Evolutionary conservation across 2,113 vertebrate species (phyloP).

Genomic region (Coptodon bakossiorum): DNA sequence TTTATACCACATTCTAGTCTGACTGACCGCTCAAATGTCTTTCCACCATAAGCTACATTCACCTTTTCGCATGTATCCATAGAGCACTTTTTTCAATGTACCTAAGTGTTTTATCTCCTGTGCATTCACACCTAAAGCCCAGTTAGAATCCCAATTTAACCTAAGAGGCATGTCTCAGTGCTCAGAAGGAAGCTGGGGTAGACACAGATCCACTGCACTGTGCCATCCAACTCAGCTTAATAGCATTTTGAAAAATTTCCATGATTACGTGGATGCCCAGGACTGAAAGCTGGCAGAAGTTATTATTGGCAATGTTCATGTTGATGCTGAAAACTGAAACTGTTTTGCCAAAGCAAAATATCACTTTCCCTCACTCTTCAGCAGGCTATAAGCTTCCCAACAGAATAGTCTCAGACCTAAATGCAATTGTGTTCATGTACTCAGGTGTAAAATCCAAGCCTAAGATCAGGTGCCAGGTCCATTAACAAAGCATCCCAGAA

Average conservation of each 20-base stretch:
- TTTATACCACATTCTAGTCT: not conserved
- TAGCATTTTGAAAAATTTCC: not conserved
- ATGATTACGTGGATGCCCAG: not conserved
- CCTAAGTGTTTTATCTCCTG: not conserved
- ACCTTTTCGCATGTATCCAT: not conserved
- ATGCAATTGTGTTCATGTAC: slow-evolving; percentile 32
- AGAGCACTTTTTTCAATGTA: accelerated
- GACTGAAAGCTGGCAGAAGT: not conserved
- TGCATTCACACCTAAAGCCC: not conserved
- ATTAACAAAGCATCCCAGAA: slow-evolving; percentile 36
- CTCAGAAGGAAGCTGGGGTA: not conserved
- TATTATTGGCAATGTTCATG: not conserved
- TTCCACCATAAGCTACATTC: not conserved
- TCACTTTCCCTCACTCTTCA: slow-evolving; percentile 19
- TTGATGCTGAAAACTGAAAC: slow-evolving; percentile 10
- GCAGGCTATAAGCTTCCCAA: not conserved
- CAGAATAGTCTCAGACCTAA: slow-evolving; percentile 3
- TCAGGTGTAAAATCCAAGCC: slow-evolving; percentile 43
- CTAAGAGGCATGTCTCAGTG: not conserved
- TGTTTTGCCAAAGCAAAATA: not conserved
- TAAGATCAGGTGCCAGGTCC: slow-evolving; percentile 47
- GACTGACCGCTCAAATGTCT: not conserved
- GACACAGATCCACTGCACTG: not conserved
- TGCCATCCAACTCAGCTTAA: not conserved
- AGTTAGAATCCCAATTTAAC: not conserved